Percentiles rank a stretch among this genome's conserved stretches.
phyloP scores from a whole-genome alignment of 2,888 invertebrate genomes.

The Hyposoter dolosus region DNA sequence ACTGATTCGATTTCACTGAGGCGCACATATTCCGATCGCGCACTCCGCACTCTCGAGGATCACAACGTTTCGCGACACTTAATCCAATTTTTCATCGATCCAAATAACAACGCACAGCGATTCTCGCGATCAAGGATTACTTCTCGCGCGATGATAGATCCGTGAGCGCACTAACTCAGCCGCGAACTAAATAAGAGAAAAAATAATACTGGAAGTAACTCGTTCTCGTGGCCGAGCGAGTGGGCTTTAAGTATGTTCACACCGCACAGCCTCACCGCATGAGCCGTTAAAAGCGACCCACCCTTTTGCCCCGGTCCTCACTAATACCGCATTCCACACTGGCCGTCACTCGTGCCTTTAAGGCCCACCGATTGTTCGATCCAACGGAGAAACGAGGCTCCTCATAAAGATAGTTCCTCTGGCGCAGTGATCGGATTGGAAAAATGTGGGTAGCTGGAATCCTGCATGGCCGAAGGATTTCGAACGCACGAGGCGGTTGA shows the following conservation, averaged over 20 bases:
- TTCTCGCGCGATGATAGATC: neutral
- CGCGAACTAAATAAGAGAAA: neutral
- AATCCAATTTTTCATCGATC: constrained; percentile 23
- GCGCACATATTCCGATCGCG: neutral
- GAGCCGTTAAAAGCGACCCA: constrained; percentile 52
- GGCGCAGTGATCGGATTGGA: neutral
- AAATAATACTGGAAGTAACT: neutral
- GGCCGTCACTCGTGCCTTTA: constrained; percentile 39
- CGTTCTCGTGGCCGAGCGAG: constrained; percentile 13
- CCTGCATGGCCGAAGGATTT: neutral
- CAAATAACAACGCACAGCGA: neutral
- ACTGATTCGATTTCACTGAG: constrained; percentile 5
- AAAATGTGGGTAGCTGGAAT: constrained; percentile 7
- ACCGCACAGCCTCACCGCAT: constrained; percentile 25
- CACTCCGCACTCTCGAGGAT: constrained; percentile 11
- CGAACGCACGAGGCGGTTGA: neutral
- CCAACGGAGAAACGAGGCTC: constrained; percentile 12
- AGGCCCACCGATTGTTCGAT: constrained; percentile 38
- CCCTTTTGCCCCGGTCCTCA: constrained; percentile 66
- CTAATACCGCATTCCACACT: constrained; percentile 71
- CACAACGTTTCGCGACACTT: constrained; percentile 21
- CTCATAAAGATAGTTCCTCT: constrained; percentile 33
- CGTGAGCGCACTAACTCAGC: neutral
- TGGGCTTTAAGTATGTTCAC: constrained; percentile 44
- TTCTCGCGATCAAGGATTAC: neutral